phyloP scores from a whole-genome alignment of 2,113 vertebrate genomes.

The Raphicerus campestris region DNA sequence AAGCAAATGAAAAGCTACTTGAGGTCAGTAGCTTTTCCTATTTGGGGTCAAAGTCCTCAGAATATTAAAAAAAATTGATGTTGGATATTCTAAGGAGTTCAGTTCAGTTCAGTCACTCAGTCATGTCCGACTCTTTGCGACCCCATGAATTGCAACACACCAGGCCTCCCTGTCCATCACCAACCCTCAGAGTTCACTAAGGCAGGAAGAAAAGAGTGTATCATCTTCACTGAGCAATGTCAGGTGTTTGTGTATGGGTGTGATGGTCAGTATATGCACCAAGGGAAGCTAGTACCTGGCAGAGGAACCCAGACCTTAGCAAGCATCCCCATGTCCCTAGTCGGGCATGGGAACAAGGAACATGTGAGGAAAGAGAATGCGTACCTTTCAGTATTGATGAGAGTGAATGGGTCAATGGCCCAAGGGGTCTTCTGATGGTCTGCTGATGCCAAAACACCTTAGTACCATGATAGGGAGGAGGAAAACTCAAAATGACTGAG shows the following conservation, averaged over 20 bases:
- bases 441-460: neutral
- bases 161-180: no score
- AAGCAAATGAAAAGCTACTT: neutral
- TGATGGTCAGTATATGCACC: no score
- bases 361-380: neutral
- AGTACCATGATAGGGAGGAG: rapidly evolving
- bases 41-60: neutral
- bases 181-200: neutral
- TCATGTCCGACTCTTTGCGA: no score
- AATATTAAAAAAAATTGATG: neutral
- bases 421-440: no score
- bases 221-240: neutral
- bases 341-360: neutral
- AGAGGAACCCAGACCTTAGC: neutral
- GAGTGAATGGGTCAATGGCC: neutral
- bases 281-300: neutral
- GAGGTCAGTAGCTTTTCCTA: neutral
- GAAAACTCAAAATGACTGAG: neutral
- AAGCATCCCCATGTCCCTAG: neutral
- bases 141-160: no score
- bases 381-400: neutral
- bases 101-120: no score
- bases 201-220: neutral
- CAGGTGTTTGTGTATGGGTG: neutral
- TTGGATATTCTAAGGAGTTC: neutral